phyloP scores from a whole-genome alignment of 2,888 invertebrate genomes.

The Pyrrhopygopsis socrates region DNA sequence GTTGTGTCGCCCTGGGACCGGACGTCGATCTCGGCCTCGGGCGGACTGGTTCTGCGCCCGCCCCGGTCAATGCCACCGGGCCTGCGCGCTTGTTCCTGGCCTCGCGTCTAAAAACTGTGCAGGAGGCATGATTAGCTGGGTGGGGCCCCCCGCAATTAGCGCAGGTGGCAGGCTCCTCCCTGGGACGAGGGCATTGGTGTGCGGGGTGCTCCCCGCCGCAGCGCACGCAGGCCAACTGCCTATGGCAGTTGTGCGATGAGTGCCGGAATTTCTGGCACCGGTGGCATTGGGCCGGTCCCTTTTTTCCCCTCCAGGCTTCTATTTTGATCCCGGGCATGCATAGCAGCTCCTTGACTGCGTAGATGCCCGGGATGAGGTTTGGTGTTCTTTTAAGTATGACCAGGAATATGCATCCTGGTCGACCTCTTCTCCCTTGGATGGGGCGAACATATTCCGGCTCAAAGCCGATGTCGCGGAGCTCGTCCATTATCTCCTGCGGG shows the following conservation, averaged over 20 bases:
- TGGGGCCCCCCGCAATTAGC: neutral
- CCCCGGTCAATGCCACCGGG: neutral
- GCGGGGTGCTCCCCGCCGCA: conserved; percentile 34
- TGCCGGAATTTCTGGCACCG: conserved; percentile 81
- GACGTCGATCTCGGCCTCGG: neutral
- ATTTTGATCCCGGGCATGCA: neutral
- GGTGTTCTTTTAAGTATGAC: no score
- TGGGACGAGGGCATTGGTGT: neutral
- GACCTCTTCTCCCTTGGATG: no score
- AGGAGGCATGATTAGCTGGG: neutral
- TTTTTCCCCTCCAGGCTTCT: conserved; percentile 68
- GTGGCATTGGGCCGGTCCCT: conserved; percentile 55
- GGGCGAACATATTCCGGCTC: no score
- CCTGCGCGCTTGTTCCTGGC: neutral
- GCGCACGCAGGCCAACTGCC: conserved; percentile 26
- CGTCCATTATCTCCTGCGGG: no score
- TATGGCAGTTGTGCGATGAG: conserved; percentile 77
- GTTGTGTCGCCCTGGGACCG: neutral
- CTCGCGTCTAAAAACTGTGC: neutral
- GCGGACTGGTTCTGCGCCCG: neutral
- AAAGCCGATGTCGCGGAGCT: no score
- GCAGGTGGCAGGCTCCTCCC: neutral
- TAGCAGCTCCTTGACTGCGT: no score
- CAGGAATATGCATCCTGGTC: no score
- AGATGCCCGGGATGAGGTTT: no score